Conservation (phyloP, 1,140 invertebrate genomes). For the Drosophila simulans region DNA sequence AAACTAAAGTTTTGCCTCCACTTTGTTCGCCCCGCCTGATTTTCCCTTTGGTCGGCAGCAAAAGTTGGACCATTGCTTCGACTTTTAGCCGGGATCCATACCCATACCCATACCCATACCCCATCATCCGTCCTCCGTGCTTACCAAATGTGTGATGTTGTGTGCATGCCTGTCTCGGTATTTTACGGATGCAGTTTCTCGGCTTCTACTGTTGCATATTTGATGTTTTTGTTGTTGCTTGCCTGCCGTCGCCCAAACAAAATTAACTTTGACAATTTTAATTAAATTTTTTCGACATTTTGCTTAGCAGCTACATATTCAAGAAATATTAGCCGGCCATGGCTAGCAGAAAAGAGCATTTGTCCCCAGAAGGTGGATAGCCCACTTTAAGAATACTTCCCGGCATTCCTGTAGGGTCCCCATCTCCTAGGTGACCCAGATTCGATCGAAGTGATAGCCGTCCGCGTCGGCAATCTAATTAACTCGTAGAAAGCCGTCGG, state of each 20-base stretch:
- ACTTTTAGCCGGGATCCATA: slow-evolving; percentile 29
- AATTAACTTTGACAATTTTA: slow-evolving; percentile 80
- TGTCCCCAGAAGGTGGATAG: slow-evolving; percentile 3
- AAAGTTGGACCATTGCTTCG: slow-evolving; percentile 44
- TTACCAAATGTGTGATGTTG: slow-evolving; percentile 32
- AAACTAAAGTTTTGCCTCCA: slow-evolving; percentile 72
- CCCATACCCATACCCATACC: neutral
- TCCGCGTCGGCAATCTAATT: slow-evolving; percentile 8
- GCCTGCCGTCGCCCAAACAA: slow-evolving; percentile 30
- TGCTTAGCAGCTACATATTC: slow-evolving; percentile 54
- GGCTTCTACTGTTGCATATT: slow-evolving; percentile 38
- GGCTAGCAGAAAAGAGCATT: slow-evolving; percentile 5
- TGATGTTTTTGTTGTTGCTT: slow-evolving; percentile 20
- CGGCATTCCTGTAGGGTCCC: slow-evolving; percentile 2
- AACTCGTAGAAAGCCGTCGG: slow-evolving; percentile 27
- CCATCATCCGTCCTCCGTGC: neutral
- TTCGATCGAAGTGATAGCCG: neutral
- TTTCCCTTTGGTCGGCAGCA: slow-evolving; percentile 34
- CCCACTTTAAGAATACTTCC: slow-evolving; percentile 6
- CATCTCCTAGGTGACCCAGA: neutral
- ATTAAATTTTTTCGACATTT: slow-evolving; percentile 75
- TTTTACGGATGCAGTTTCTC: slow-evolving; percentile 52
- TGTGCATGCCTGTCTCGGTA: slow-evolving; percentile 58
- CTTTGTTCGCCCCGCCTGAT: slow-evolving; percentile 13
- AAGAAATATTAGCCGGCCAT: slow-evolving; percentile 43